phyloP scores from a whole-genome alignment of 2,888 invertebrate species.

The Ectemnius continuus region DNA sequence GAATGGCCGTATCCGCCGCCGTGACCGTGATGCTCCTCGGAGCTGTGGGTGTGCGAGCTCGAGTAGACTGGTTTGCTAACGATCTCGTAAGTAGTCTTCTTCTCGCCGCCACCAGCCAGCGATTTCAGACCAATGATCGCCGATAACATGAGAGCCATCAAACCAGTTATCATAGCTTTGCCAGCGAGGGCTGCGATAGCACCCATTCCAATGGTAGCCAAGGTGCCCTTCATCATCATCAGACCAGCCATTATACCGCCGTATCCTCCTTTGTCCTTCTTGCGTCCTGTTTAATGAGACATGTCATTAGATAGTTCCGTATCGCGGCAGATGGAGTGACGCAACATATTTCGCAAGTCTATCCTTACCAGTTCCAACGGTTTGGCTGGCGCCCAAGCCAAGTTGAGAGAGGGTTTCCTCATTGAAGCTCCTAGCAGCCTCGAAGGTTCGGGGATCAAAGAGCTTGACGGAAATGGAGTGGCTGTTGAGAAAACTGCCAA shows the following conservation, averaged over 20 bases:
- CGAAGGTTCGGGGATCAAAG: constrained; percentile 82
- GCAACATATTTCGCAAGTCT: background rate
- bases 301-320: background rate
- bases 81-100: constrained; percentile 89
- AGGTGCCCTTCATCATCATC: constrained; percentile 84
- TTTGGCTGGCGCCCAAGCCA: constrained; percentile 63
- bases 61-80: constrained; percentile 90
- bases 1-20: constrained; percentile 77
- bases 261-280: constrained; percentile 73
- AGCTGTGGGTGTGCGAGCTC: constrained; percentile 83
- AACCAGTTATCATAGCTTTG: constrained; percentile 89
- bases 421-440: constrained; percentile 79
- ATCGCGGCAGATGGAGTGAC: background rate
- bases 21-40: constrained; percentile 84
- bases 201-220: constrained; percentile 86
- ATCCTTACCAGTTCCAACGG: constrained; percentile 75
- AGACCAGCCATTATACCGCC: constrained; percentile 79
- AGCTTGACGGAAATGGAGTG: constrained; percentile 87
- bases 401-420: constrained; percentile 68
- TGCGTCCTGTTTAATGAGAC: constrained; percentile 67
- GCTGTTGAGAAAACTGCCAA: constrained; percentile 85
- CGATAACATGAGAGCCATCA: constrained; percentile 89
- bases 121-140: constrained; percentile 88
- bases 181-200: constrained; percentile 89
- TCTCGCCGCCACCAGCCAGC: constrained; percentile 83